phyloP scores from a whole-genome alignment of 2,113 vertebrate genomes.

The Microcebus griseorufus region DNA sequence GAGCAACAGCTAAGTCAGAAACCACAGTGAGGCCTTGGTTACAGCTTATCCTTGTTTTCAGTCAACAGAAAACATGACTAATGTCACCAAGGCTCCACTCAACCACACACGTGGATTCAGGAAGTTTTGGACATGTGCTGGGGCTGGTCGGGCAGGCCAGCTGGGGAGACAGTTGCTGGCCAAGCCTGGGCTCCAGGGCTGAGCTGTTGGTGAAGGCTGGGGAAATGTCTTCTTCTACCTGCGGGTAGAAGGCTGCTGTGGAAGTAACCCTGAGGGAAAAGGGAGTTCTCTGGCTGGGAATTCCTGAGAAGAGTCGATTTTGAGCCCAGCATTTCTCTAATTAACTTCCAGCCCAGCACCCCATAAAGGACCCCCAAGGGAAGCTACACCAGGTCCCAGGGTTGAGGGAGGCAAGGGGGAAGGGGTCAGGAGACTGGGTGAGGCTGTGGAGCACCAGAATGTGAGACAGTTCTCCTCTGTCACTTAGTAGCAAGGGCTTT shows the following conservation, averaged over 20 bases:
- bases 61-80: constrained; percentile 65
- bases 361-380: not conserved
- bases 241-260: not conserved
- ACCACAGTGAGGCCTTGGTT: constrained; percentile 53
- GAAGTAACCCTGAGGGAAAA: not conserved
- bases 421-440: not conserved
- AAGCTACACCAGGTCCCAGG: not conserved
- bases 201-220: not conserved
- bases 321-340: not conserved
- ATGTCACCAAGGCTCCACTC: constrained; percentile 44
- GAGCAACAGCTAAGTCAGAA: constrained; percentile 54
- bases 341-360: not conserved
- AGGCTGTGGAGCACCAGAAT: not conserved
- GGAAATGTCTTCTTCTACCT: not conserved
- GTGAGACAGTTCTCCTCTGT: not conserved
- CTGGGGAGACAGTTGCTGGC: not conserved
- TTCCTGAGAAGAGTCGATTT: not conserved
- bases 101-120: not conserved
- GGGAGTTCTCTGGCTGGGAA: not conserved
- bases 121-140: not conserved
- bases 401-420: too few relatives aligned
- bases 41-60: constrained; percentile 56
- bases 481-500: not conserved
- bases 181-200: not conserved
- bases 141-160: not conserved